phyloP scores from a whole-genome alignment of 2,888 invertebrate species.

The Drosophila melanocephala region DNA sequence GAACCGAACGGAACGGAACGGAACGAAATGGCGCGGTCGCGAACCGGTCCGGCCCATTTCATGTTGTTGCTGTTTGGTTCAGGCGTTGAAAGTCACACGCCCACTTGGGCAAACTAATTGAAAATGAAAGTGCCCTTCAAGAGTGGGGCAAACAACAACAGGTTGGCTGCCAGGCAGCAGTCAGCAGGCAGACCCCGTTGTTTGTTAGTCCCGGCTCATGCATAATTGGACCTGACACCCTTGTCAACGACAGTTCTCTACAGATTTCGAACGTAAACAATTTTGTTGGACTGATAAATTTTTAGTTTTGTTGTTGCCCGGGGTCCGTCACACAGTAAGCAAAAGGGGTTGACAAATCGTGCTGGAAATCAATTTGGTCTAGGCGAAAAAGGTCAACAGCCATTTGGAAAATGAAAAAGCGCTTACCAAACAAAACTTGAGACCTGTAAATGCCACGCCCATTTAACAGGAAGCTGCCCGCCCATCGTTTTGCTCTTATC shows the following conservation, averaged over 20 bases:
- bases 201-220: conserved; percentile 35
- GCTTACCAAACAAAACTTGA: conserved; percentile 44
- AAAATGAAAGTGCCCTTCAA: conserved; percentile 68
- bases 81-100: conserved; percentile 79
- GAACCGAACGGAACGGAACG: not conserved
- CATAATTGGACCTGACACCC: conserved; percentile 78
- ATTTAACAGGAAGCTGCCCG: conserved; percentile 11
- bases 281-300: conserved; percentile 66
- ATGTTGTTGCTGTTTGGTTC: conserved; percentile 40
- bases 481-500: conserved; percentile 58
- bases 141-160: conserved; percentile 54
- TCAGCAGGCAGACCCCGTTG: conserved; percentile 20
- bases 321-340: conserved; percentile 23
- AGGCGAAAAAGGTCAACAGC: conserved; percentile 69
- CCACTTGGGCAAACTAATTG: conserved; percentile 78
- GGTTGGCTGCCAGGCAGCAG: conserved; percentile 37
- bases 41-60: conserved; percentile 47
- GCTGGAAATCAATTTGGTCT: conserved; percentile 76
- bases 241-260: conserved; percentile 67
- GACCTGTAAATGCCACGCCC: conserved; percentile 40
- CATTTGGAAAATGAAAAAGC: conserved; percentile 75
- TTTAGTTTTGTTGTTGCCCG: conserved; percentile 35
- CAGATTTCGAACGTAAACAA: conserved; percentile 68
- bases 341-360: conserved; percentile 77
- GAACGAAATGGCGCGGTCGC: not conserved